phyloP scores from a whole-genome alignment of 2,888 invertebrate genomes.

The Caenorhabditis parvicauda region DNA sequence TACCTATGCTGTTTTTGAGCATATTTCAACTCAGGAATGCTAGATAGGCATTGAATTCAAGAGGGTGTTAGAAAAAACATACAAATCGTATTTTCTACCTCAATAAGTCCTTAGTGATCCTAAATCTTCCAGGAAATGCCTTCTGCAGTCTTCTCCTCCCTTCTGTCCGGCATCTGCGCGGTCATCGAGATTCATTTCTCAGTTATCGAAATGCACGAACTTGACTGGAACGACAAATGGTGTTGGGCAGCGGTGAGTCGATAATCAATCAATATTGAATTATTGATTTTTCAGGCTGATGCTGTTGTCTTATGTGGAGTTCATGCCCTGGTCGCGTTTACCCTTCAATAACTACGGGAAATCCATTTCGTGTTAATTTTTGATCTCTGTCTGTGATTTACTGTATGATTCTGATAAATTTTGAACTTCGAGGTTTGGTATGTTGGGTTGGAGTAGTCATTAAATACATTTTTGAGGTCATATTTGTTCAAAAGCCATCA shows the following conservation, averaged over 20 bases:
- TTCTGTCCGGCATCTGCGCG: constrained; percentile 50
- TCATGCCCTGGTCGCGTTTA: constrained; percentile 51
- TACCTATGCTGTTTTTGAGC: too few relatives aligned
- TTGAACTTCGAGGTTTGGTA: too few relatives aligned
- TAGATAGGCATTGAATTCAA: too few relatives aligned
- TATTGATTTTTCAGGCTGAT: constrained; percentile 30
- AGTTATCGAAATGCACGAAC: constrained; percentile 35
- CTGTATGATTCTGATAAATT: too few relatives aligned
- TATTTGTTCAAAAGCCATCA: too few relatives aligned
- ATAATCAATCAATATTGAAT: neutral
- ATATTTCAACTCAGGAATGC: too few relatives aligned
- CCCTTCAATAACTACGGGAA: constrained; percentile 32
- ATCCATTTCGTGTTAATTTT: too few relatives aligned
- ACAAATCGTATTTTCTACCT: too few relatives aligned
- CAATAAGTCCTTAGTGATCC: too few relatives aligned
- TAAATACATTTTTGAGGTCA: too few relatives aligned
- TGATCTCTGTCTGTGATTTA: too few relatives aligned
- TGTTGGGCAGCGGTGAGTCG: constrained; percentile 42
- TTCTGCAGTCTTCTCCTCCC: constrained; percentile 51
- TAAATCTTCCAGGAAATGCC: constrained; percentile 52
- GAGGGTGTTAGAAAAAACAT: neutral
- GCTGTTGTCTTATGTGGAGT: constrained; percentile 45
- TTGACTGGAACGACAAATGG: constrained; percentile 55
- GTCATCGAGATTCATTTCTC: constrained; percentile 59
- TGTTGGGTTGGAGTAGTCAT: too few relatives aligned